Conservation (phyloP, 2,797 vertebrate species). For the Enteromius mattozi region DNA sequence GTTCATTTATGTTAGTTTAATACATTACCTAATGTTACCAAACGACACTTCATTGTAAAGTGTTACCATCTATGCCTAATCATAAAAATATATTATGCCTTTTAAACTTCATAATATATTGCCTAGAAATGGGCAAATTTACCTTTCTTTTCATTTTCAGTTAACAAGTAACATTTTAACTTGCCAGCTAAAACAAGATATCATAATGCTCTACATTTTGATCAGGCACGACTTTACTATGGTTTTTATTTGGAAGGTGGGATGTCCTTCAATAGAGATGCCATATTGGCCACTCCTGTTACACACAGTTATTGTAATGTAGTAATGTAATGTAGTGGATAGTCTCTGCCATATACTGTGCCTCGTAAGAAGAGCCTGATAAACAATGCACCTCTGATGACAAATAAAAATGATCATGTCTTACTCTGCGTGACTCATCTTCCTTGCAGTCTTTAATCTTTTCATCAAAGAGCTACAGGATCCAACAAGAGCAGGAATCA, state of each 20-base stretch:
- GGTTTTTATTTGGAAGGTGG: not conserved
- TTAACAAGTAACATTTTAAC: not conserved
- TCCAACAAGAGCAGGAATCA: not conserved
- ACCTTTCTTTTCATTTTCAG: not conserved
- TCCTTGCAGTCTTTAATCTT: constrained; percentile 98
- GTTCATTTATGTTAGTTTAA: no score
- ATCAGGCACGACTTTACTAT: not conserved
- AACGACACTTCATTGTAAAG: no score
- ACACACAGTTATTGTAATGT: not conserved
- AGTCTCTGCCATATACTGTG: not conserved
- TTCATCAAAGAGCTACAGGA: constrained; percentile 93
- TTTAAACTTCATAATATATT: not conserved
- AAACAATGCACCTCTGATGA: not conserved
- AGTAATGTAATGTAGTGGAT: not conserved
- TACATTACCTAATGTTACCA: no score
- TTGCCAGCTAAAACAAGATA: not conserved
- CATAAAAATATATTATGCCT: not conserved
- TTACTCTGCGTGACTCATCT: constrained; percentile 97
- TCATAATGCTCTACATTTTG: not conserved
- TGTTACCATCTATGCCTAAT: no score
- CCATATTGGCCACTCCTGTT: not conserved
- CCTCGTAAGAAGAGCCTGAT: not conserved
- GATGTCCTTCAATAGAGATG: not conserved
- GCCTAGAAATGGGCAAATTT: not conserved
- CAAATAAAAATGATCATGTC: constrained; percentile 52